Evolutionary conservation across 2,113 vertebrate species (phyloP), one percentile per base, ranked within the genome.

Genomic region (Brachypteracias leptosomus): DNA sequence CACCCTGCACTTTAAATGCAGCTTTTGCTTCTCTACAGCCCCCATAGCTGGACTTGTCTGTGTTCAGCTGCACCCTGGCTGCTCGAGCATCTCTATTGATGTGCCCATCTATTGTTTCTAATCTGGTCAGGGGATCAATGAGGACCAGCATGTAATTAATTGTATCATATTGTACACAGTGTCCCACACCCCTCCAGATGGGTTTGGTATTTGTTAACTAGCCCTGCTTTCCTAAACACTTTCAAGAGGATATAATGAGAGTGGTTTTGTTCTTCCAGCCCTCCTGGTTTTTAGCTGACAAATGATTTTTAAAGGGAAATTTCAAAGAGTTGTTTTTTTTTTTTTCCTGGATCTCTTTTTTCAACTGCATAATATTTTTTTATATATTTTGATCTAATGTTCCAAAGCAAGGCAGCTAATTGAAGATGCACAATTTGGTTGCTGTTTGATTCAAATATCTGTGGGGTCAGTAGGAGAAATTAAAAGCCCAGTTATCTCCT

Each of bases 51-150:
- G 40, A 10, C 20, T 58, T 21, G 40, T 67, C 21, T 75, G 72
- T 33, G 49, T 71, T 38, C 74, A 28, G n/a, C 52, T 59, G 40
- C 42, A 16, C 55, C 67, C 85, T 4, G 3, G 19, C 51, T 72
- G 9, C 82, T 90, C 22, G 2, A 90, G 58, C 81, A 65, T 89
- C 77, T 47, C 0, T 73, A 88, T 95, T 38, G 85, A 94, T 61
- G 87, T 51, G 33, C 24, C 2, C 9, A 83, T 91, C 93, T 94
- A 7, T 93, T 96, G 90, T 95, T 95, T 89, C 94, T 95, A 95
- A 96, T 96, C 88, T 94, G 88, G 82, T 89, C 85, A 57, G 86
- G 9, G 63, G 88, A 88, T 97, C 96, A 31, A 91, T 96, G 84
- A 70, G 54, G 70, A 72, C 13, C 90, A 77, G 88, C 68, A 2